Percentiles rank a stretch among this genome's conserved stretches.
Conservation (phyloP, 2,113 vertebrate species). For the Macrotus californicus region DNA sequence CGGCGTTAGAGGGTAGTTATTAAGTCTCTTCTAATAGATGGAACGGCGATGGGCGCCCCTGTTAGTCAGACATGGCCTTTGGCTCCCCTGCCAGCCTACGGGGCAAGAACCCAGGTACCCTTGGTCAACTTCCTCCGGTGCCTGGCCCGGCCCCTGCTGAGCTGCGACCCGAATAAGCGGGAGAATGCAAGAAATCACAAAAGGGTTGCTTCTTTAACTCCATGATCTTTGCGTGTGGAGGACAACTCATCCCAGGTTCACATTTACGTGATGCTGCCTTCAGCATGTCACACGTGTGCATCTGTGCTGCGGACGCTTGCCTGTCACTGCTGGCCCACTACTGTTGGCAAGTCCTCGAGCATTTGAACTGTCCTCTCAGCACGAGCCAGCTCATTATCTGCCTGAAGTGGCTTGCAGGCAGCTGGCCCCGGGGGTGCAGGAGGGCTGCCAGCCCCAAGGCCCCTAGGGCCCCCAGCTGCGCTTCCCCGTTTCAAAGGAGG, state of each 20-base stretch:
- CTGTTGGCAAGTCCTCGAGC: neutral
- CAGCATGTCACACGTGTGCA: neutral
- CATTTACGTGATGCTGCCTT: fast-evolving
- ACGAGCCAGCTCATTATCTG: neutral
- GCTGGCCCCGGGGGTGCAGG: fast-evolving
- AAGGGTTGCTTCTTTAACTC: neutral
- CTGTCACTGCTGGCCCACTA: neutral
- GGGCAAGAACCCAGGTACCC: fast-evolving
- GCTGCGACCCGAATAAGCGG: neutral
- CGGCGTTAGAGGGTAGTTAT: neutral
- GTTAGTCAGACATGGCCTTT: neutral
- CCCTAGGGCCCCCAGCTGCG: neutral
- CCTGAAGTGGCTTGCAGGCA: neutral
- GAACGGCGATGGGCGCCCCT: fast-evolving
- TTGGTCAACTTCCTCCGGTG: neutral
- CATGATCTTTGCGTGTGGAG: fast-evolving
- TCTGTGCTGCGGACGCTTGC: neutral
- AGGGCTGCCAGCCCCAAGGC: neutral
- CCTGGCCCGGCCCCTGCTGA: neutral
- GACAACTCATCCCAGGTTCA: fast-evolving
- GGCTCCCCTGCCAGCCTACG: neutral
- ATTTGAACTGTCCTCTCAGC: fast-evolving
- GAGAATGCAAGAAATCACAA: fast-evolving
- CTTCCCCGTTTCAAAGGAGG: neutral
- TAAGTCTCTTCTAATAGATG: neutral